Conservation (phyloP, 1,140 invertebrate species). For the Papilio polytes region DNA sequence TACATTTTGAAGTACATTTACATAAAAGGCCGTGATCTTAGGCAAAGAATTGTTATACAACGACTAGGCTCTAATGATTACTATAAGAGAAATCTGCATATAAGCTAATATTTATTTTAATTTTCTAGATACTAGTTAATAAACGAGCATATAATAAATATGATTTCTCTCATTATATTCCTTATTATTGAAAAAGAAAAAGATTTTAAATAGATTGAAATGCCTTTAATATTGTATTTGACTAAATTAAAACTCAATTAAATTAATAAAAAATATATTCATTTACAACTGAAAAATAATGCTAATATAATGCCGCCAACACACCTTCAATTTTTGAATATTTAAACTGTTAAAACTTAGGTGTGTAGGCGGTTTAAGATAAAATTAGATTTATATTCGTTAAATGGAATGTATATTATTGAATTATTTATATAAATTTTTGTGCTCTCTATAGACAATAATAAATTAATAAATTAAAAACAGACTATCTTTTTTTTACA, state of each 20-base stretch:
- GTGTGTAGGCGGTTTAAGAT: not conserved
- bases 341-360: not conserved
- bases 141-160: not conserved
- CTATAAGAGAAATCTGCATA: conserved; percentile 11
- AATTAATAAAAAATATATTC: too few species aligned
- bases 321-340: not conserved
- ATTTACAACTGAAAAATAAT: not conserved
- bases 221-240: not conserved
- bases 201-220: not conserved
- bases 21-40: conserved; percentile 70
- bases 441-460: not conserved
- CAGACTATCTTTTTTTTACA: not conserved
- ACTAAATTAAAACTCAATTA: not conserved
- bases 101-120: not conserved
- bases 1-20: conserved; percentile 61
- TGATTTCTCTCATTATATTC: not conserved
- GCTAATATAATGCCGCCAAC: not conserved
- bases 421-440: not conserved
- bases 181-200: not conserved
- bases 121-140: not conserved
- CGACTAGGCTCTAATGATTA: conserved; percentile 19
- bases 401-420: not conserved
- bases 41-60: conserved; percentile 42
- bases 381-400: not conserved
- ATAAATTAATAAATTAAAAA: not conserved